These are phyloP conservation scores for Pogonocichla stellata DNA, from an alignment of 2,113 vertebrate genomes.

Conservation along the genomic window DNA sequence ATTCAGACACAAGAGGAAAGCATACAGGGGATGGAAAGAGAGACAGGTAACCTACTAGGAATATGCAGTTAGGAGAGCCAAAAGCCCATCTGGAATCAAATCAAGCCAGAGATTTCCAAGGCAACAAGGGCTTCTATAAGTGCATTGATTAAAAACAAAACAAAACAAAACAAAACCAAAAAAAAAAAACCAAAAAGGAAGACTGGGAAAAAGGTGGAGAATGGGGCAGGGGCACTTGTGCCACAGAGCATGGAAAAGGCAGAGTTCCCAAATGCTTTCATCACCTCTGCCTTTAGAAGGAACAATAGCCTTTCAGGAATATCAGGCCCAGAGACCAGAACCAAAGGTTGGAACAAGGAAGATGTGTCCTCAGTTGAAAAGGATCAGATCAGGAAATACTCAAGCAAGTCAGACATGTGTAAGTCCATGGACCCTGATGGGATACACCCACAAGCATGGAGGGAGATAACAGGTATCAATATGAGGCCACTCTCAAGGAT, in stretches of 20 bases:
- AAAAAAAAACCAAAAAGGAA: neutral
- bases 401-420: neutral
- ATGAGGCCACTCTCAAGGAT: neutral
- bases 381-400: neutral
- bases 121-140: neutral
- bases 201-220: neutral
- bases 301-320: neutral
- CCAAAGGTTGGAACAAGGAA: neutral
- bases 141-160: neutral
- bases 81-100: neutral
- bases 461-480: neutral
- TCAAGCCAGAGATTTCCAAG: neutral
- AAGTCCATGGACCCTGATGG: neutral
- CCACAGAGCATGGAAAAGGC: neutral
- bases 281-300: neutral
- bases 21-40: neutral
- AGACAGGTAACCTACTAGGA: neutral
- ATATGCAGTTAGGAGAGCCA: neutral
- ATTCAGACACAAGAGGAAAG: neutral
- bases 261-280: neutral
- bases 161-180: too few relatives aligned
- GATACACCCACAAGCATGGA: neutral
- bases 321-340: neutral
- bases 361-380: neutral
- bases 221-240: neutral